Evolutionary conservation across 2,113 vertebrate species (phyloP), one percentile per base, ranked within the genome.

Genomic region (Ophiodon elongatus): DNA sequence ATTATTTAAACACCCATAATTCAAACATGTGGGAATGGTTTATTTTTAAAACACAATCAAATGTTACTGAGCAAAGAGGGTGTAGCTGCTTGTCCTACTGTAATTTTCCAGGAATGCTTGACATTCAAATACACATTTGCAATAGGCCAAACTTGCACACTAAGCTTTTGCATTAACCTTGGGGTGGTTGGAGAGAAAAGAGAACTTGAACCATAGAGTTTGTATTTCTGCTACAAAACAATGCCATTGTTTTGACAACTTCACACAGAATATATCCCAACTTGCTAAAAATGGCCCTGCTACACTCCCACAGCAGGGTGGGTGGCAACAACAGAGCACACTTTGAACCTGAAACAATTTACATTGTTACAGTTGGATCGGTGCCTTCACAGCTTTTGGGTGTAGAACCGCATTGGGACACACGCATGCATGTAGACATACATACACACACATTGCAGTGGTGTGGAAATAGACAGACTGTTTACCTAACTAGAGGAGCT

Each of bases 321-420:
- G 82, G 88, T 85, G 80, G 83, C 70, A 90, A 76, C 82, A 90
- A 56, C 82, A 73, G 54, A 85, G 81, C 54, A 43, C 65, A 85
- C 84, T 93, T 91, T 91, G 82, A 92, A 91, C 85, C 84, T 90
- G 72, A 85, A 90, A 91, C 89, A 87, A 89, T 92, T 90, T 83
- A 88, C 92, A 92, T 93, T 92, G 90, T 91, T 93, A 85, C 85
- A 88, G 77, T 88, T 93, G 91, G 88, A 91, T 57, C n/a, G 0
- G 70, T 86, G 88, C 88, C 91, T 79, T 87, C 2, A 9, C 63
- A 35, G 87, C 54, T 52, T 79, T 88, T 67, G 73, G 63, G 74
- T 69, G 80, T 39, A 80, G 79, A 85, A 69, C 50, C 17, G 52
- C 59, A 43, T 79, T 72, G 27, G 63, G 71, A 73, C 71, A 66